phyloP scores from a whole-genome alignment of 1,140 invertebrate genomes.

The Aphis gossypii region DNA sequence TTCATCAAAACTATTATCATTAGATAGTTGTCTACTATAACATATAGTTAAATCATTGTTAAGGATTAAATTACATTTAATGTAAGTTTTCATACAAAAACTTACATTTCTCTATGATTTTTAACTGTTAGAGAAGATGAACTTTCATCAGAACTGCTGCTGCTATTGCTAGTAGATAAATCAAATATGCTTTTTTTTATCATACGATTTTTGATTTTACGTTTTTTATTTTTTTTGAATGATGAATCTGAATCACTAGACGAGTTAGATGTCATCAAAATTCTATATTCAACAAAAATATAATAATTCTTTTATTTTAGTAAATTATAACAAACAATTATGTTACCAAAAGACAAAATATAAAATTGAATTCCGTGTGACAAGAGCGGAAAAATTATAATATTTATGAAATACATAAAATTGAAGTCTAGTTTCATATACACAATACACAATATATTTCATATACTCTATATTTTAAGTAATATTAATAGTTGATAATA shows the following conservation, averaged over 20 bases:
- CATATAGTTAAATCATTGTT: background rate
- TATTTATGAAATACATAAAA: no score
- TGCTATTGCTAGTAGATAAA: background rate
- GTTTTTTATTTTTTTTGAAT: conserved; percentile 22
- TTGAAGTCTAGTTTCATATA: no score
- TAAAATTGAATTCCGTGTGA: no score
- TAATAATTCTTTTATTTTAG: background rate
- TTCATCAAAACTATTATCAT: background rate
- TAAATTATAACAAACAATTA: background rate
- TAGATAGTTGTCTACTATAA: background rate
- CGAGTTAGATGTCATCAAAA: background rate
- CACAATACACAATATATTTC: no score
- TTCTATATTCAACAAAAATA: background rate
- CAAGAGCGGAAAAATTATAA: no score
- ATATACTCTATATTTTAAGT: no score
- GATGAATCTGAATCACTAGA: conserved; percentile 29
- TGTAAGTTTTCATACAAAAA: background rate
- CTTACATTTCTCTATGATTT: conserved; percentile 9
- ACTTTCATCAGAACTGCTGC: background rate
- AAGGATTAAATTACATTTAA: background rate
- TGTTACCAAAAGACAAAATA: no score
- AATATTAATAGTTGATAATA: no score
- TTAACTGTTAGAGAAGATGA: background rate
- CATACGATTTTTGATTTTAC: background rate
- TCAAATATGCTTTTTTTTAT: background rate